These are phyloP conservation scores for Gambusia holbrooki DNA, from an alignment of 2,113 vertebrate genomes.

Conservation along the genomic window DNA sequence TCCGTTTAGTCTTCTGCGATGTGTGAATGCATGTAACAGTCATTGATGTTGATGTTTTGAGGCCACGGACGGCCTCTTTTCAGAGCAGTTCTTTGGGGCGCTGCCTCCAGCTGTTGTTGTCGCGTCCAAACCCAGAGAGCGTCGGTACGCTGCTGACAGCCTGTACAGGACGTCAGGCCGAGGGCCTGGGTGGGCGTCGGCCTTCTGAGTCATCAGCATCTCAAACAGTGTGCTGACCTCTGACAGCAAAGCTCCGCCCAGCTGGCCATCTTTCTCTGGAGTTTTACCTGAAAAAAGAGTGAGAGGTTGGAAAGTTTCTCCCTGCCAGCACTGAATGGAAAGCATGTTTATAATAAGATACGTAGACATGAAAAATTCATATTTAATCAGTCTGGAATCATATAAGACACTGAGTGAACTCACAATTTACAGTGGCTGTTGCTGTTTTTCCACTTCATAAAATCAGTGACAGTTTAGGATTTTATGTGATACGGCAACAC, in stretches of 20 bases:
- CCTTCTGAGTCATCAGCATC: slow-evolving; percentile 89
- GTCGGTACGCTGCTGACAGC: slow-evolving; percentile 85
- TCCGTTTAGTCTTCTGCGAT: slow-evolving; percentile 30
- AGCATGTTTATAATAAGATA: not conserved
- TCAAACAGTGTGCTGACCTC: slow-evolving; percentile 95
- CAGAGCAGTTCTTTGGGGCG: slow-evolving; percentile 25
- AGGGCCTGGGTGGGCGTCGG: slow-evolving; percentile 77
- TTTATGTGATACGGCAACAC: not conserved
- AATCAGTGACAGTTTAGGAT: not conserved
- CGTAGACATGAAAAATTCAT: not conserved
- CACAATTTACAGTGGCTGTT: not conserved
- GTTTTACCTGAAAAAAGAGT: slow-evolving; percentile 69
- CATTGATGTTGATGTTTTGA: slow-evolving; percentile 23
- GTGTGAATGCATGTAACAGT: slow-evolving; percentile 7
- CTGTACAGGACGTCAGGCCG: slow-evolving; percentile 86
- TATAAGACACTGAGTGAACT: not conserved
- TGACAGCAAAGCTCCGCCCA: slow-evolving; percentile 86
- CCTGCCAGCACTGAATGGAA: not conserved
- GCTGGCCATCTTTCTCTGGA: slow-evolving; percentile 73
- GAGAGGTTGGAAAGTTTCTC: not conserved
- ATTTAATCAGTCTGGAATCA: not conserved
- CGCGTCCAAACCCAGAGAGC: slow-evolving; percentile 81
- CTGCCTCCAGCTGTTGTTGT: not conserved
- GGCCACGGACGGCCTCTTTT: slow-evolving; percentile 28
- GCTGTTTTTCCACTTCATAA: not conserved